Conservation (phyloP, 1,140 invertebrate species). For the Camponotus floridanus region DNA sequence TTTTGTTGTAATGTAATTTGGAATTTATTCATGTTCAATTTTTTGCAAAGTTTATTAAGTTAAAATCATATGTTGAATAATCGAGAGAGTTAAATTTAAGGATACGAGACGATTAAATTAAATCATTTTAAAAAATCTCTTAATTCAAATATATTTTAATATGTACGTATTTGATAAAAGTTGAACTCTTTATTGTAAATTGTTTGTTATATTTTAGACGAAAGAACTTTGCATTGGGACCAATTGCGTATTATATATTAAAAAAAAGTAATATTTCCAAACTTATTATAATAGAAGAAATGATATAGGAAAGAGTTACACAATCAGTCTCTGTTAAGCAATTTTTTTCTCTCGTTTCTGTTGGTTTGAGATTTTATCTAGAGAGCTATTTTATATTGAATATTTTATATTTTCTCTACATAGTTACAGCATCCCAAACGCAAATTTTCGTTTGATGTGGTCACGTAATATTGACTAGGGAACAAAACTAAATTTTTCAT, state of each 20-base stretch:
- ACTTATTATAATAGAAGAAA: not conserved
- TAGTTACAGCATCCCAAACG: not conserved
- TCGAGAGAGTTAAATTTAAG: too few species aligned
- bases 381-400: slow-evolving; percentile 7
- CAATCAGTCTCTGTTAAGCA: too few species aligned
- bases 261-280: not conserved
- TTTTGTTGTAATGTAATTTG: too few species aligned
- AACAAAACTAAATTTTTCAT: slow-evolving; percentile 54
- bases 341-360: not conserved
- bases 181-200: not conserved
- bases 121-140: not conserved
- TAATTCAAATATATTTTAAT: not conserved
- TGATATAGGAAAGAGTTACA: not conserved
- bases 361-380: slow-evolving; percentile 26
- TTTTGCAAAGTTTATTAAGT: too few species aligned
- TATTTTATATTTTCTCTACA: slow-evolving; percentile 9
- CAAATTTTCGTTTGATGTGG: slow-evolving; percentile 42
- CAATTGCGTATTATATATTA: not conserved
- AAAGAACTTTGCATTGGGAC: not conserved
- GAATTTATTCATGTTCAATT: too few species aligned
- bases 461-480: slow-evolving; percentile 28
- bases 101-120: too few species aligned
- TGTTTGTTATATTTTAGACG: not conserved
- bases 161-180: not conserved
- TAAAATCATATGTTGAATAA: too few species aligned